Evolutionary conservation across 1,140 invertebrate species (phyloP), one percentile per base, ranked within the genome.

Genomic region (Drosophila seguyi): DNA sequence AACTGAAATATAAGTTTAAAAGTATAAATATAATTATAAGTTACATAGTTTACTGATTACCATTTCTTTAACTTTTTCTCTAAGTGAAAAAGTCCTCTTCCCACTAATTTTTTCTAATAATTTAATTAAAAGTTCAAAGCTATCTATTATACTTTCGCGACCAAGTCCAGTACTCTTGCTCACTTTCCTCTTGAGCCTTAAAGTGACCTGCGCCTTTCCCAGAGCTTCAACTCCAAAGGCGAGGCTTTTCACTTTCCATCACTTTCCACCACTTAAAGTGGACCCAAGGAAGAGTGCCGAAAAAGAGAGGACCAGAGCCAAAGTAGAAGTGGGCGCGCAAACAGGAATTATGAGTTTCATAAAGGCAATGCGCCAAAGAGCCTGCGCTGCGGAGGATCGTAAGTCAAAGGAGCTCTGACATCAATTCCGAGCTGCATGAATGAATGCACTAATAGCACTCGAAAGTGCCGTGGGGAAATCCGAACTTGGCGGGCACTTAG

Each of bases 331-430:
- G 68, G 50, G 42, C 14, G 52, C 11, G 36, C 48, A 57, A 79
- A 47, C 25, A 72, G 48, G 60, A 76, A 73, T 83, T 83, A 75
- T 76, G 83, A 76, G 55, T 50, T 47, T 61, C 79, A 79, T 65
- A 83, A 79, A 76, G 83, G 71, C 75, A 79, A 61, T 76, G 83
- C 61, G 75, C 79, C 83, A 82, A 75, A 87, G 77, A 79, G 62
- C 68, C 50, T 10, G 14, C 62, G 47, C 59, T 85, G 68, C 75
- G 79, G 66, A 66, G 56, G 48, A 60, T 65, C 75, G 80, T 87
- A 82, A 87, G 66, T 87, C 84, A 86, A 73, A 58, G 61, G 44
- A 62, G 27, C 73, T 47, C 73, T 45, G 71, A 61, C 75, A 77
- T 78, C 75, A 78, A 78, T 78, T 77, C 52, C 42, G 56, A 52